Conservation (phyloP, 1,140 invertebrate species). For the Drosophila elegans region DNA sequence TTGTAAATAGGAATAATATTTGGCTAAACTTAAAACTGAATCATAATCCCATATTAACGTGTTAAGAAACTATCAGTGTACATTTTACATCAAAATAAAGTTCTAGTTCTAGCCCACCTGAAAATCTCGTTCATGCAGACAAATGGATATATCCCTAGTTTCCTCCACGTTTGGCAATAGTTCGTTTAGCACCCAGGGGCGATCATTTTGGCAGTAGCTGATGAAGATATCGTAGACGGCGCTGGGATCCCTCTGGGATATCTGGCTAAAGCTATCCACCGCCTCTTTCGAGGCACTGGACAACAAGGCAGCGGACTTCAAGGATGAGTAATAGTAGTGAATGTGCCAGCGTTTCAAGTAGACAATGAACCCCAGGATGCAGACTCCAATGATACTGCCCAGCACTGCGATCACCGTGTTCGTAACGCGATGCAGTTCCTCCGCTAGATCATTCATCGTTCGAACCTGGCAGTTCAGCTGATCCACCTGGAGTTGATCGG, state of each 20-base stretch:
- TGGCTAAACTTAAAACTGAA: too few species aligned
- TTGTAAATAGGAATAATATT: too few species aligned
- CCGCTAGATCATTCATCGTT: conserved; percentile 20
- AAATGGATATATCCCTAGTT: conserved; percentile 86
- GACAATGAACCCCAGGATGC: conserved; percentile 74
- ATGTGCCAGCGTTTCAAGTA: conserved; percentile 86
- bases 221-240: conserved; percentile 87
- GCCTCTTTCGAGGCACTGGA: conserved; percentile 69
- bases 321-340: conserved; percentile 86
- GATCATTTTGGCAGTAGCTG: conserved; percentile 88
- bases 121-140: conserved; percentile 88
- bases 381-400: conserved; percentile 66
- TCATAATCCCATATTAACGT: too few species aligned
- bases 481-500: conserved; percentile 59
- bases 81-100: background rate
- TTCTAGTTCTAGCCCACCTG: conserved; percentile 82
- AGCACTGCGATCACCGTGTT: conserved; percentile 54
- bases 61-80: too few species aligned
- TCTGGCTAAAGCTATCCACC: conserved; percentile 45
- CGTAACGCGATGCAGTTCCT: conserved; percentile 46
- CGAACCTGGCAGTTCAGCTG: conserved; percentile 57
- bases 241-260: conserved; percentile 52
- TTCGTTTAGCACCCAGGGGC: conserved; percentile 87
- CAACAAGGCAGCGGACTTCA: conserved; percentile 85
- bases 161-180: conserved; percentile 87